Conservation (phyloP, 1,140 invertebrate species). For the Campoletis sonorensis region DNA sequence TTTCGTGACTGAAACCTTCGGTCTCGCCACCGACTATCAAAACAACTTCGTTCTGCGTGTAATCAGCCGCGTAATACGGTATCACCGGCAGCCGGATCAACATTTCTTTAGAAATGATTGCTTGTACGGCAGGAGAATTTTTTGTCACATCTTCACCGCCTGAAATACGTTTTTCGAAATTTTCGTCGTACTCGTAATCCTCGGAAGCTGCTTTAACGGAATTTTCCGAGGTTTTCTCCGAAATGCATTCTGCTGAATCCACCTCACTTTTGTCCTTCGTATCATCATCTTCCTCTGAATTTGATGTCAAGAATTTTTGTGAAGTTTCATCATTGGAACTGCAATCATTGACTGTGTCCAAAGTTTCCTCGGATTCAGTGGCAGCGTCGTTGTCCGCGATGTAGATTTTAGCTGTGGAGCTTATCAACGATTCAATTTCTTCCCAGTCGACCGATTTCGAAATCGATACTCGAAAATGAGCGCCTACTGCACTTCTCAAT, state of each 20-base stretch:
- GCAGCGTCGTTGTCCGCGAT: slow-evolving; percentile 83
- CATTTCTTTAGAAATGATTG: slow-evolving; percentile 47
- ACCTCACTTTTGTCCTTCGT: not conserved
- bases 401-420: slow-evolving; percentile 78
- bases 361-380: not conserved
- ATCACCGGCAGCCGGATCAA: slow-evolving; percentile 75
- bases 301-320: too few species aligned
- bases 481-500: slow-evolving; percentile 86
- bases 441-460: slow-evolving; percentile 81
- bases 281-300: not conserved
- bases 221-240: too few species aligned
- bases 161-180: not conserved
- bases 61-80: slow-evolving; percentile 82
- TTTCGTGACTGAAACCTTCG: slow-evolving; percentile 85
- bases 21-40: slow-evolving; percentile 94
- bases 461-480: slow-evolving; percentile 89
- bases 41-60: slow-evolving; percentile 75
- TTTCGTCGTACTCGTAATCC: not conserved
- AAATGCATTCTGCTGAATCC: too few species aligned
- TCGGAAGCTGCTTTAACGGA: not conserved
- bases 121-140: slow-evolving; percentile 42
- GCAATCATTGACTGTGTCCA: not conserved
- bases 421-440: slow-evolving; percentile 78
- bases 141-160: not conserved
- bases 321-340: not conserved